These are phyloP conservation scores for Deladenus siricidicola DNA, from an alignment of 2,888 invertebrate species.

Conservation along the genomic window DNA sequence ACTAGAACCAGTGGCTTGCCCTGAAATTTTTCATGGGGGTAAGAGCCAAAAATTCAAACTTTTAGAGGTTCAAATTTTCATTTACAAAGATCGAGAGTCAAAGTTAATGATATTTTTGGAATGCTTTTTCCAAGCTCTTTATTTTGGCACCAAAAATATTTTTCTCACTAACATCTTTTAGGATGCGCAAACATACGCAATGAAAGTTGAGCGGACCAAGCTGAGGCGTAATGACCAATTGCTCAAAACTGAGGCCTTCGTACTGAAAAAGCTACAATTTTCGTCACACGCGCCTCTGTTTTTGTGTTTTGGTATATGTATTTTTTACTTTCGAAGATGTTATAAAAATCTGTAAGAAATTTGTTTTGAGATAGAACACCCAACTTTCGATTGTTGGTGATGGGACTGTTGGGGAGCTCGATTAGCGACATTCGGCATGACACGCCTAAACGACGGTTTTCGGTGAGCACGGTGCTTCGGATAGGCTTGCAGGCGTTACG, in stretches of 20 bases:
- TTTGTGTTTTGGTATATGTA: neutral
- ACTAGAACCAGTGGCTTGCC: no score
- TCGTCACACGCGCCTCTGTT: neutral
- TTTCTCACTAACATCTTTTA: no score
- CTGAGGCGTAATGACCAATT: neutral
- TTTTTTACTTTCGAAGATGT: neutral
- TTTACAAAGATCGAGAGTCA: no score
- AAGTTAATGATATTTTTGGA: no score
- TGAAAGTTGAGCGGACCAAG: constrained; percentile 3
- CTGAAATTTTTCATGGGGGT: no score
- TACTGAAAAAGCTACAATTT: constrained; percentile 7
- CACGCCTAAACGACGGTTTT: neutral
- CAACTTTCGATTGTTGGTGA: constrained; percentile 4
- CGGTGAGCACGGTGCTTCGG: neutral
- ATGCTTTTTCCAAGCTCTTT: no score
- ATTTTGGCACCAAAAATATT: no score
- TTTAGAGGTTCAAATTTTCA: no score
- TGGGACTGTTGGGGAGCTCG: constrained; percentile 1
- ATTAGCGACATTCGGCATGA: neutral
- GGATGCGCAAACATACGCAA: neutral
- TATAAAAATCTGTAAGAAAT: neutral
- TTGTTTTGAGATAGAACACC: neutral
- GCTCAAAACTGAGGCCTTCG: neutral
- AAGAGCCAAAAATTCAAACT: no score
- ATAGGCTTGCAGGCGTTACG: neutral